phyloP scores from a whole-genome alignment of 2,797 vertebrate genomes.

The Kryptopterus vitreolus region DNA sequence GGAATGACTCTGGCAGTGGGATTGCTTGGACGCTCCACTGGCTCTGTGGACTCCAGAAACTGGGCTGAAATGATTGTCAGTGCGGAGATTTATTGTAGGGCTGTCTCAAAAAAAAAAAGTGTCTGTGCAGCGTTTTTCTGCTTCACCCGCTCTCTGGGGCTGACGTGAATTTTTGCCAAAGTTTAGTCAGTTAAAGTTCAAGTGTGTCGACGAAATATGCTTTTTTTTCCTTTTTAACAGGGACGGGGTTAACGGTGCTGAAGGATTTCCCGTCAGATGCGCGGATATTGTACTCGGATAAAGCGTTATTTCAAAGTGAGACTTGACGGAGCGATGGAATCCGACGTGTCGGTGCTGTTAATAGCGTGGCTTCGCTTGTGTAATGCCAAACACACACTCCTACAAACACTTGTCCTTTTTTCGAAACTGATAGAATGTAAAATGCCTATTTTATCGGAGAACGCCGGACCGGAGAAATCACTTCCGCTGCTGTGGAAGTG shows the following conservation, averaged over 20 bases:
- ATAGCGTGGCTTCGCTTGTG: background rate
- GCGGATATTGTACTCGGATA: background rate
- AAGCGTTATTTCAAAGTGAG: background rate
- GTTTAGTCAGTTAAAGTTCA: constrained; percentile 1
- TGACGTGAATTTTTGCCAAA: constrained; percentile 15
- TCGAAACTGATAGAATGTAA: background rate
- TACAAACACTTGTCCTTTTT: background rate
- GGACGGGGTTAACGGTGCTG: too few species aligned
- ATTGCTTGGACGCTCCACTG: constrained; percentile 36
- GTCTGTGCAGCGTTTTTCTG: constrained; percentile 33
- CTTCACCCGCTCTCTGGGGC: constrained; percentile 6
- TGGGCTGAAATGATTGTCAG: constrained; percentile 36
- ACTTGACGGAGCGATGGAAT: background rate
- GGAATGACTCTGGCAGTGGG: constrained; percentile 33
- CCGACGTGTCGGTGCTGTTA: background rate
- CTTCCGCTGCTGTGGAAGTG: background rate
- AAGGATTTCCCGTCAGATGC: background rate
- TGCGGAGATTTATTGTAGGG: constrained; percentile 39
- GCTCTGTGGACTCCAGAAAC: constrained; percentile 27
- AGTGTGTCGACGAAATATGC: background rate
- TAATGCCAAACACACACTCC: background rate
- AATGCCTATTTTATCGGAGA: background rate
- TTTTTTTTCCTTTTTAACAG: too few species aligned
- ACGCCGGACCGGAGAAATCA: background rate
- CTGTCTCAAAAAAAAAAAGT: constrained; percentile 29